Conservation (phyloP, 2,797 vertebrate genomes). For the Varecia variegata region DNA sequence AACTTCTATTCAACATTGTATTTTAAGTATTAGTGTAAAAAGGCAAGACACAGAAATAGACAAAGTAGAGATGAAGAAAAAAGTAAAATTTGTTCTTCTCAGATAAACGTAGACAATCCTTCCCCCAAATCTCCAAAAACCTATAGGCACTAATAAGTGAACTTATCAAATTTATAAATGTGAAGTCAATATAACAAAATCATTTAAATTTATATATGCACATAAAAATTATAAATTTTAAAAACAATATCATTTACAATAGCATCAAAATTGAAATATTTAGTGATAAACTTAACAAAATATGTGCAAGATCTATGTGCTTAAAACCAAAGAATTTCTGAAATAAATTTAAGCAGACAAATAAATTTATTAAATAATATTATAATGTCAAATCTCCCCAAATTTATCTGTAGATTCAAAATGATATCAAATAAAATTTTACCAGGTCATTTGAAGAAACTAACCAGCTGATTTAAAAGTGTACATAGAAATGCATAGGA, state of each 20-base stretch:
- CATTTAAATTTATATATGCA: background rate
- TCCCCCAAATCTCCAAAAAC: background rate
- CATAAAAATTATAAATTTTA: background rate
- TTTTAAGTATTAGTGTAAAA: background rate
- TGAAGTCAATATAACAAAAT: background rate
- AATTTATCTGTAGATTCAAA: background rate
- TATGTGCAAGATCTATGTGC: background rate
- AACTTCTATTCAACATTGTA: background rate
- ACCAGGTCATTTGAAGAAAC: background rate
- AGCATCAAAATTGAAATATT: background rate
- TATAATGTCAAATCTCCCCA: background rate
- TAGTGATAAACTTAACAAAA: slow-evolving; percentile 15
- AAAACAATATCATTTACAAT: background rate
- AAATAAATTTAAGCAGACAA: slow-evolving; percentile 12
- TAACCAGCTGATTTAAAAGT: slow-evolving; percentile 17
- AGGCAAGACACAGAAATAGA: background rate
- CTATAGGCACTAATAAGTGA: background rate
- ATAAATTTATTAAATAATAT: background rate
- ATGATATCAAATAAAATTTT: slow-evolving; percentile 12
- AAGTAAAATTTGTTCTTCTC: background rate
- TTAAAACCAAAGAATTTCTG: background rate
- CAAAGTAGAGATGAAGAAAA: background rate
- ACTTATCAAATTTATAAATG: background rate
- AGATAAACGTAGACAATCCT: background rate
- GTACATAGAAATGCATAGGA: background rate